Conservation (phyloP, 2,113 vertebrate species). For the Megaceryle torquata region DNA sequence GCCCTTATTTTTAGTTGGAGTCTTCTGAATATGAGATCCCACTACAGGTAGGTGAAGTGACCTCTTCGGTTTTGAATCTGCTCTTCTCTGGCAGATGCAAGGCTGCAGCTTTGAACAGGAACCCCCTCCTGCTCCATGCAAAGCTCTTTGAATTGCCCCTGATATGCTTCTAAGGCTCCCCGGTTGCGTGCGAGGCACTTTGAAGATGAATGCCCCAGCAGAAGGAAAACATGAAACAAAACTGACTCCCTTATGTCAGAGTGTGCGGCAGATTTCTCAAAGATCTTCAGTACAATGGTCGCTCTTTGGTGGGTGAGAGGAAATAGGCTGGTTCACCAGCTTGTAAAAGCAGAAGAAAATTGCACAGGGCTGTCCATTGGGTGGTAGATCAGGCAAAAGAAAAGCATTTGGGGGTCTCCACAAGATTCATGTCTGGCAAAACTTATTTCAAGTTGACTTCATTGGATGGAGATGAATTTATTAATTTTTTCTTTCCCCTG, state of each 20-base stretch:
- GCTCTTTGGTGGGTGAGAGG: constrained; percentile 44
- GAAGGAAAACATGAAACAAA: constrained; percentile 57
- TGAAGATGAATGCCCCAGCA: constrained; percentile 65
- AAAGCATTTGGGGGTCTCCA: not conserved
- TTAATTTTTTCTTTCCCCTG: not conserved
- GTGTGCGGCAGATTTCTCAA: constrained; percentile 28
- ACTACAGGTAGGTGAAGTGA: constrained; percentile 56
- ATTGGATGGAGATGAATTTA: not conserved
- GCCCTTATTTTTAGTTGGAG: constrained; percentile 62
- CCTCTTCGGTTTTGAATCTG: constrained; percentile 57
- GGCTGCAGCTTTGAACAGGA: constrained; percentile 57
- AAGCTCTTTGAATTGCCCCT: constrained; percentile 67
- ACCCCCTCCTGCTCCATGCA: constrained; percentile 55
- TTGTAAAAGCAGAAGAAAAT: not conserved
- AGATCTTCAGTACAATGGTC: constrained; percentile 34
- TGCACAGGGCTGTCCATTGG: not conserved
- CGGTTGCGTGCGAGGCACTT: not conserved
- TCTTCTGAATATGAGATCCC: constrained; percentile 54
- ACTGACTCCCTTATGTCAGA: constrained; percentile 42
- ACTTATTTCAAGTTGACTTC: not conserved
- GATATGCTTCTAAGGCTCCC: constrained; percentile 54
- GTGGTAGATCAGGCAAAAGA: not conserved
- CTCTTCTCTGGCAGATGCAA: constrained; percentile 33
- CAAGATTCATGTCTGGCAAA: not conserved
- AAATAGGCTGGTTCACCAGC: not conserved